Percentiles rank a stretch among this genome's conserved stretches.
Conservation (phyloP, 2,113 vertebrate species). For the Psilopsiagon aymara region DNA sequence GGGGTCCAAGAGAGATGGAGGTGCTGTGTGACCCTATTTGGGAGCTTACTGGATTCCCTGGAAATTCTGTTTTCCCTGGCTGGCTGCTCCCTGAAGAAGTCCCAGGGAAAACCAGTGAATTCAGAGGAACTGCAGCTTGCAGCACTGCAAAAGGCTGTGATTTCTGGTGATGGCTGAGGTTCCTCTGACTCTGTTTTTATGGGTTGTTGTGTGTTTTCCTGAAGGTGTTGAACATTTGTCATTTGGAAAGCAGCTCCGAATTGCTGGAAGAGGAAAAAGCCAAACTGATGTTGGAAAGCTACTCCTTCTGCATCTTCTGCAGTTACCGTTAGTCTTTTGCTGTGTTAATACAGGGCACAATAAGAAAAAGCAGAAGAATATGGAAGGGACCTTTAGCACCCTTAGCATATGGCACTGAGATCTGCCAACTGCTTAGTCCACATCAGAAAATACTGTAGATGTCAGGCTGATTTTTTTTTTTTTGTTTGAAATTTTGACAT, state of each 20-base stretch:
- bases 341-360: background rate
- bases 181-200: background rate
- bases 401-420: rapidly evolving
- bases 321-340: background rate
- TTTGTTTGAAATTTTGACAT: background rate
- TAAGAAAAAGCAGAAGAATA: background rate
- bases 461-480: background rate
- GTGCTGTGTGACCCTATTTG: background rate
- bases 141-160: background rate
- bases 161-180: background rate
- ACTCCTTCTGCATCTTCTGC: background rate
- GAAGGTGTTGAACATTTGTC: background rate
- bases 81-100: rapidly evolving
- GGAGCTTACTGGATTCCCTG: background rate
- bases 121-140: background rate
- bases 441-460: background rate
- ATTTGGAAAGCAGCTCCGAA: background rate
- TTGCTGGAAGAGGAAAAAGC: background rate
- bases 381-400: background rate
- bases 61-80: background rate
- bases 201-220: background rate
- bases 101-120: background rate
- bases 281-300: background rate
- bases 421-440: background rate
- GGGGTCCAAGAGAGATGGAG: background rate